Conservation (phyloP, 2,113 vertebrate species). For the Geococcyx californianus region DNA sequence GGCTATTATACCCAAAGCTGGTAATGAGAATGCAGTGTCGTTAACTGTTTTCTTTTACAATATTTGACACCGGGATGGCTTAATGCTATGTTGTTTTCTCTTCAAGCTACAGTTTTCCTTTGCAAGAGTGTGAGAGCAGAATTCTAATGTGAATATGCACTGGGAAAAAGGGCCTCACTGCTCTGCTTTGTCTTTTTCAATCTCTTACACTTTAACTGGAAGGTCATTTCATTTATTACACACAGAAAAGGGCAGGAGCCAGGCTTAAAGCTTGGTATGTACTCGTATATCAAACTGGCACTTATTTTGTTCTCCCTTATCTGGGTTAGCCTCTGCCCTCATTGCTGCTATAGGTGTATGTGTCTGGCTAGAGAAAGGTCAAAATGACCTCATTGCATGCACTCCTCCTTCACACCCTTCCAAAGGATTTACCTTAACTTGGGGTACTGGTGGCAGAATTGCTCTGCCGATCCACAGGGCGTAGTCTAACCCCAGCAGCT, state of each 20-base stretch:
- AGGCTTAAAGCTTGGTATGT: slow-evolving; percentile 18
- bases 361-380: background rate
- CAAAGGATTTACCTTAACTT: background rate
- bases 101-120: slow-evolving; percentile 55
- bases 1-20: background rate
- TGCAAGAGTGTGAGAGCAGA: slow-evolving; percentile 34
- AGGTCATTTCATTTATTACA: slow-evolving; percentile 64
- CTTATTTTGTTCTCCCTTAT: slow-evolving; percentile 52
- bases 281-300: slow-evolving; percentile 61
- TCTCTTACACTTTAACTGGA: slow-evolving; percentile 48
- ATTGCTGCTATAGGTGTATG: background rate
- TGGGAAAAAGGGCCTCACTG: background rate
- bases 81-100: slow-evolving; percentile 56
- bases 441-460: background rate
- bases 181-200: slow-evolving; percentile 54
- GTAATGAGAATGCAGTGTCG: slow-evolving; percentile 60
- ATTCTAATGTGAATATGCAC: slow-evolving; percentile 28
- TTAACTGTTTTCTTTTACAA: slow-evolving; percentile 56
- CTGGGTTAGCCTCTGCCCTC: slow-evolving; percentile 26
- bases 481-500: background rate
- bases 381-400: background rate
- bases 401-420: background rate
- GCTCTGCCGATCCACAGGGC: background rate
- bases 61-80: slow-evolving; percentile 52
- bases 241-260: slow-evolving; percentile 40